Conservation (phyloP, 1,140 invertebrate genomes). For the Drosophila nebulosa region DNA sequence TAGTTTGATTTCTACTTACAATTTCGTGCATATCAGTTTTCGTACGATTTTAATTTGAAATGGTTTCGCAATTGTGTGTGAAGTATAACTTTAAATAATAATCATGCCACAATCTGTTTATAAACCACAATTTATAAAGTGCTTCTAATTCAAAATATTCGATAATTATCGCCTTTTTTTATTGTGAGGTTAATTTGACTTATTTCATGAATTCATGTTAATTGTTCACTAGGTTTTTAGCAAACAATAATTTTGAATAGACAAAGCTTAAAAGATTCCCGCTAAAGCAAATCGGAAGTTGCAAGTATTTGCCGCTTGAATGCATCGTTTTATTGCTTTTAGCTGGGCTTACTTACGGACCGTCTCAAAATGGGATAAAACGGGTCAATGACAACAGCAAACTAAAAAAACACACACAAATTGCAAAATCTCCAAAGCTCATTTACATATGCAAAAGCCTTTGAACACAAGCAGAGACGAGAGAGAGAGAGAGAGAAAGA, state of each 20-base stretch:
- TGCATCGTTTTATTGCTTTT: conserved; percentile 46
- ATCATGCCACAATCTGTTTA: too few relatives aligned
- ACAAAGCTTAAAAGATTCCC: not conserved
- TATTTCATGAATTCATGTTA: not conserved
- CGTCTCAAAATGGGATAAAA: not conserved
- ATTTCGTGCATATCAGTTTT: too few relatives aligned
- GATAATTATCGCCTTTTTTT: not conserved
- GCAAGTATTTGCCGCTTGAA: conserved; percentile 27
- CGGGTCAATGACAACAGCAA: not conserved
- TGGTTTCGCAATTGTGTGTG: too few relatives aligned
- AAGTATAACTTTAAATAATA: too few relatives aligned
- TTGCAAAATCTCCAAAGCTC: conserved; percentile 37
- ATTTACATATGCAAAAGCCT: conserved; percentile 63
- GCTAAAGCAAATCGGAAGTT: not conserved
- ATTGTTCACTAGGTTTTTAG: not conserved
- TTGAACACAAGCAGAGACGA: conserved; percentile 7
- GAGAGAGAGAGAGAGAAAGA: not conserved
- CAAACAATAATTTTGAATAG: not conserved
- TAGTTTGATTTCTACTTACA: too few relatives aligned
- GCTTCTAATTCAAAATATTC: not conserved
- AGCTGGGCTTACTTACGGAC: not conserved
- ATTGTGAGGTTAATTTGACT: not conserved
- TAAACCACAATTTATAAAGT: too few relatives aligned
- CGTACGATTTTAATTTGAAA: too few relatives aligned
- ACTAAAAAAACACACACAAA: conserved; percentile 51